phyloP scores from a whole-genome alignment of 2,797 vertebrate genomes.

The Vireo griseus region DNA sequence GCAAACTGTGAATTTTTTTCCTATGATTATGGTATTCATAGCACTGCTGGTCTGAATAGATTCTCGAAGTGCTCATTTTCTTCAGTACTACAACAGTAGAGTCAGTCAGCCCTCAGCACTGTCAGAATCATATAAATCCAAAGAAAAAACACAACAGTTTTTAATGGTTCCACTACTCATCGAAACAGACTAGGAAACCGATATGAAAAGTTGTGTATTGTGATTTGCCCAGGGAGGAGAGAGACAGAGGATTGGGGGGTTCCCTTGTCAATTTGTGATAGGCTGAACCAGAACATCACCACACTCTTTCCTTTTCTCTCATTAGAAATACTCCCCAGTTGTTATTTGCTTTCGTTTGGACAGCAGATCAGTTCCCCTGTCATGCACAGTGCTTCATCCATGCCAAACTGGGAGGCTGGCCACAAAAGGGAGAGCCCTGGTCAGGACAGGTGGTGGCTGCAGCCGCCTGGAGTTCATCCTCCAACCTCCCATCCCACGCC shows the following conservation, averaged over 20 bases:
- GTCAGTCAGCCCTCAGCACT: not conserved
- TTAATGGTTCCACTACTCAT: not conserved
- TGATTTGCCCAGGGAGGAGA: not conserved
- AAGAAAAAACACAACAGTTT: not conserved
- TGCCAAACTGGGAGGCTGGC: not conserved
- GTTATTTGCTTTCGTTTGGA: not conserved
- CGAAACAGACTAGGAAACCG: not conserved
- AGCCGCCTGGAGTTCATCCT: not conserved
- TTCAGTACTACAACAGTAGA: not conserved
- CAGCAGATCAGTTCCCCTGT: not conserved
- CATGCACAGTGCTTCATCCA: rapidly evolving
- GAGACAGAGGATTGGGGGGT: not conserved
- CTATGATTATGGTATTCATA: not conserved
- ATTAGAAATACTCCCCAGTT: not conserved
- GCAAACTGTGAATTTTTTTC: not conserved
- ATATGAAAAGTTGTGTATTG: not conserved
- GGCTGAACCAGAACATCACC: not conserved
- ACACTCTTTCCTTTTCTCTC: not conserved
- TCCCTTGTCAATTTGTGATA: not conserved
- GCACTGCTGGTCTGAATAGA: not conserved
- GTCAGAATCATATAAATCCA: not conserved
- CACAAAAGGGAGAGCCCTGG: not conserved
- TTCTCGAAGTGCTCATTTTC: not conserved
- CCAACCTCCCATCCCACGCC: not conserved
- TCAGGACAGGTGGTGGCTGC: not conserved